phyloP scores from a whole-genome alignment of 2,888 invertebrate genomes.

The Lycia hirtaria region DNA sequence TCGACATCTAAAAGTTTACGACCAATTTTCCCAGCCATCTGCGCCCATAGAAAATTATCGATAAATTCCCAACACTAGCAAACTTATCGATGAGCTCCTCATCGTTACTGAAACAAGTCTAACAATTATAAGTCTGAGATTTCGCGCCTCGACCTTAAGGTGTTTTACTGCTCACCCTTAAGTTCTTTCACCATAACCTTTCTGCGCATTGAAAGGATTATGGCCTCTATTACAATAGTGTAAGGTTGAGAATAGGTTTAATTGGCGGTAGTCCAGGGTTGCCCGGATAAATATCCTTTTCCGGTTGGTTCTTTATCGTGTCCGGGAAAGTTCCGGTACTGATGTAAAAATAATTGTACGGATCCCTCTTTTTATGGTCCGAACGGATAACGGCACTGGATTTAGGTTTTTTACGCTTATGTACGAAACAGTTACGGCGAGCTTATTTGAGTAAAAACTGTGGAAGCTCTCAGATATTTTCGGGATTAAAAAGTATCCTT shows the following conservation, averaged over 20 bases:
- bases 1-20: constrained; percentile 17
- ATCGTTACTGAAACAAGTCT: constrained; percentile 62
- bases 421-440: constrained; percentile 50
- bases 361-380: constrained; percentile 58
- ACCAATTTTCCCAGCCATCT: constrained; percentile 18
- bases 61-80: constrained; percentile 24
- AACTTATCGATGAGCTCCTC: constrained; percentile 27
- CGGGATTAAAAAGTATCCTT: constrained; percentile 9
- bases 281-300: constrained; percentile 64
- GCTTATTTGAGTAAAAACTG: constrained; percentile 30
- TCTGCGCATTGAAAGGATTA: not conserved
- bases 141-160: constrained; percentile 65
- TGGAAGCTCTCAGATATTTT: constrained; percentile 26
- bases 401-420: constrained; percentile 51
- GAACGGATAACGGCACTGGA: constrained; percentile 53
- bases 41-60: constrained; percentile 16
- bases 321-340: constrained; percentile 62
- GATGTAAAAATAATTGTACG: constrained; percentile 72
- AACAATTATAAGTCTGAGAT: constrained; percentile 73
- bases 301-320: constrained; percentile 67
- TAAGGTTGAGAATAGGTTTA: constrained; percentile 37
- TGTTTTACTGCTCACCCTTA: constrained; percentile 67
- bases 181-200: constrained; percentile 44
- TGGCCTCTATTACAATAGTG: constrained; percentile 3
- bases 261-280: constrained; percentile 30